phyloP scores from a whole-genome alignment of 2,797 vertebrate genomes.

The Lindbergichthys nudifrons region DNA sequence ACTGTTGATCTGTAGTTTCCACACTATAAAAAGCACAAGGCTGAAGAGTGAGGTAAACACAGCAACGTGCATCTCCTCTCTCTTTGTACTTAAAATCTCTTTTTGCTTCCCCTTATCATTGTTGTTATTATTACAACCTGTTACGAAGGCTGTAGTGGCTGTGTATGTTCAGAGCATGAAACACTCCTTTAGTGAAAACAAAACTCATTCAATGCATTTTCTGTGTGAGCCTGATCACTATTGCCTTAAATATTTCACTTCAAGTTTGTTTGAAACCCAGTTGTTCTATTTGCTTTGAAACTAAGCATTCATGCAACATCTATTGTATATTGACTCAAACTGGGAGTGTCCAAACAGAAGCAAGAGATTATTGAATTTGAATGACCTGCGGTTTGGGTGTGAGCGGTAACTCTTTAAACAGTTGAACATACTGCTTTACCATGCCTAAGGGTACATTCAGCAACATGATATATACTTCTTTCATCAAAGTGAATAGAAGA shows the following conservation, averaged over 20 bases:
- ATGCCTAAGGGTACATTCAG: not conserved
- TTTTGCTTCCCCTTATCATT: not conserved
- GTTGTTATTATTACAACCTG: conserved; percentile 13
- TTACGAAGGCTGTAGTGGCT: not conserved
- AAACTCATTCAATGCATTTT: conserved; percentile 2
- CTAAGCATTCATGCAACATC: not conserved
- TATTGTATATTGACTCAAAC: conserved; percentile 22
- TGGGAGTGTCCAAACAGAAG: conserved; percentile 37
- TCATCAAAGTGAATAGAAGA: not conserved
- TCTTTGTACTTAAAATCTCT: conserved; percentile 4
- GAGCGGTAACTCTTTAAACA: not conserved
- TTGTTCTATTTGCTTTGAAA: conserved; percentile 32
- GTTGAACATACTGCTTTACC: not conserved
- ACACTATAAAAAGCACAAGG: conserved; percentile 1
- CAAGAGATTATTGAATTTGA: not conserved
- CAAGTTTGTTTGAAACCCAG: conserved; percentile 16
- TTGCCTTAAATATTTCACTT: not conserved
- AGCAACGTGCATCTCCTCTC: conserved; percentile 2
- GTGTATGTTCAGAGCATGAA: not conserved
- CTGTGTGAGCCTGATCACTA: not conserved
- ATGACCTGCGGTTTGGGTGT: conserved; percentile 26
- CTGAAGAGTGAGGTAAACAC: not conserved
- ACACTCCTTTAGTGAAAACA: not conserved
- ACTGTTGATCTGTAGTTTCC: not conserved
- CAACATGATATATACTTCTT: not conserved